These are phyloP conservation scores for Platyura marginata DNA, from an alignment of 1,140 invertebrate genomes.

Conservation along the genomic window DNA sequence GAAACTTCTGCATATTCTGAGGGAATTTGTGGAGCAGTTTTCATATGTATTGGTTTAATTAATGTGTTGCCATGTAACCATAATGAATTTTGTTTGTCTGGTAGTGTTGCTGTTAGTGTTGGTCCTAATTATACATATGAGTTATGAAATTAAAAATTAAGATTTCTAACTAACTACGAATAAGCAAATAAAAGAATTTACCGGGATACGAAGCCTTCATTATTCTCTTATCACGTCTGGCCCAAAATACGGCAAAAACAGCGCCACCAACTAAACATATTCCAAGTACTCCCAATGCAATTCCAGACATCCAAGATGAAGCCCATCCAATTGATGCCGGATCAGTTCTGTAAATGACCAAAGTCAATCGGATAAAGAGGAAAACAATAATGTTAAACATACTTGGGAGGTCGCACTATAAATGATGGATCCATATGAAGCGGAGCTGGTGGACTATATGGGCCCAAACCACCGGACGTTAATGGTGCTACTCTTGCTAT, in stretches of 20 bases:
- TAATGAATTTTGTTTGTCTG: slow-evolving; percentile 3
- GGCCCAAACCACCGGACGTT: slow-evolving; percentile 37
- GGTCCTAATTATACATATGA: neutral
- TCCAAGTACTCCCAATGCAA: slow-evolving; percentile 1
- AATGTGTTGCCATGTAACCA: slow-evolving; percentile 2
- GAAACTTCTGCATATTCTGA: slow-evolving; percentile 49
- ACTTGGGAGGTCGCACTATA: slow-evolving; percentile 12
- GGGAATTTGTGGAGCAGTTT: slow-evolving; percentile 24
- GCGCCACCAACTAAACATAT: slow-evolving; percentile 30
- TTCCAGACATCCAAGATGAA: slow-evolving; percentile 2
- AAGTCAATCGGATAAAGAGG: neutral
- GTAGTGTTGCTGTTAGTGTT: neutral
- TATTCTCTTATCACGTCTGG: slow-evolving; percentile 33
- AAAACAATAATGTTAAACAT: neutral
- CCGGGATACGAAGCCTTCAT: slow-evolving; percentile 22
- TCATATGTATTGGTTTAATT: slow-evolving; percentile 23
- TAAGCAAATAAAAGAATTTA: slow-evolving; percentile 1
- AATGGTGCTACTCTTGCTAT: slow-evolving; percentile 43
- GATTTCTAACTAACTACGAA: neutral
- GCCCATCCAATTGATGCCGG: slow-evolving; percentile 19
- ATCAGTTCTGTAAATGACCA: slow-evolving; percentile 29
- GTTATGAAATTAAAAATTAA: neutral
- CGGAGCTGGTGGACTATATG: slow-evolving; percentile 31
- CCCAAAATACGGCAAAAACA: slow-evolving; percentile 30
- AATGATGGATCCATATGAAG: slow-evolving; percentile 34